Evolutionary conservation across 2,797 vertebrate species (phyloP).

Genomic region (Semaprochilodus insignis): DNA sequence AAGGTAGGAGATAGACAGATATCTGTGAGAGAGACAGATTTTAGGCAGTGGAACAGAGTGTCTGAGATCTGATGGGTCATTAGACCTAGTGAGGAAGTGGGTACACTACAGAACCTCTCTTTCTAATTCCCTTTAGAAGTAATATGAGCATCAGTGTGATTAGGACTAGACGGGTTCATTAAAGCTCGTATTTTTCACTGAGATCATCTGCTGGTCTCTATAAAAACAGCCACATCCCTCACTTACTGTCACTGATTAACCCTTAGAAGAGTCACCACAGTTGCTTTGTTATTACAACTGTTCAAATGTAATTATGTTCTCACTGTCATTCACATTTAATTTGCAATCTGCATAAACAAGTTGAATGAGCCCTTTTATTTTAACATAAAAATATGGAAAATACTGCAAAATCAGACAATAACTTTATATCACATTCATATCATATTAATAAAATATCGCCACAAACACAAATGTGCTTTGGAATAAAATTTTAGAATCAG

Average conservation of each 20-base stretch:
- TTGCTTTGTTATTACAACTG: neutral
- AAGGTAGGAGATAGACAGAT: too few relatives aligned
- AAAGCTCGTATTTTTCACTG: neutral
- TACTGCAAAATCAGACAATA: too few relatives aligned
- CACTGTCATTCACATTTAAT: neutral
- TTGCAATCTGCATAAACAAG: neutral
- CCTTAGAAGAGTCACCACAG: neutral
- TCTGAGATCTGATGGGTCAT: neutral
- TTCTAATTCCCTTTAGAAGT: neutral
- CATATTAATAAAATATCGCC: too few relatives aligned
- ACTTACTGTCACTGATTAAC: neutral
- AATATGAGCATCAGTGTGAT: neutral
- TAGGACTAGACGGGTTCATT: neutral
- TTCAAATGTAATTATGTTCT: neutral
- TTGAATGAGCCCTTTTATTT: too few relatives aligned
- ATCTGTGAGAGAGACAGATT: neutral
- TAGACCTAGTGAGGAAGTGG: neutral
- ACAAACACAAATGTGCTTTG: too few relatives aligned
- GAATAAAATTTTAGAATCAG: too few relatives aligned
- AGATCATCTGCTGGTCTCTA: neutral
- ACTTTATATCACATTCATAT: too few relatives aligned
- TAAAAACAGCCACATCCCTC: neutral
- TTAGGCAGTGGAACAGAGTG: neutral
- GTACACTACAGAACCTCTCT: neutral
- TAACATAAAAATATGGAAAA: too few relatives aligned